Conservation (phyloP, 2,888 invertebrate species). For the Galeruca laticollis region DNA sequence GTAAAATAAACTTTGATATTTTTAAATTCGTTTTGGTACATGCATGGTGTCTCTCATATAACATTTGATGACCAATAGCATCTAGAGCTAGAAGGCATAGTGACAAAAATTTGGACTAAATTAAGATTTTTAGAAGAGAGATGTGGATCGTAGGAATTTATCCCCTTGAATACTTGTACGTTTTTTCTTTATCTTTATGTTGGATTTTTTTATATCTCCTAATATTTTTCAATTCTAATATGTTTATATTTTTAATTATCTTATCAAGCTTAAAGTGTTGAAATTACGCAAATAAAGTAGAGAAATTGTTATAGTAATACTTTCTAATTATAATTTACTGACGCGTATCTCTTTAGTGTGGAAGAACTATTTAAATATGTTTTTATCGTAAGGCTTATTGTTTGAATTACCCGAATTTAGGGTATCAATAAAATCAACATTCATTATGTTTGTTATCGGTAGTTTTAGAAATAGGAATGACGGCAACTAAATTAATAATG, state of each 20-base stretch:
- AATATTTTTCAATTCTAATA: not conserved
- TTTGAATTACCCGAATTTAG: not conserved
- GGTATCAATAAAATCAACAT: not conserved
- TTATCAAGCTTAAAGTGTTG: conserved; percentile 5
- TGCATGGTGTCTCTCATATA: too few relatives aligned
- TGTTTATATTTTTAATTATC: not conserved
- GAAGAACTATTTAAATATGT: not conserved
- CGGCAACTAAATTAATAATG: not conserved
- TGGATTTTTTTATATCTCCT: not conserved
- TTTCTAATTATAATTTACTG: too few relatives aligned
- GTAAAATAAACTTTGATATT: too few relatives aligned
- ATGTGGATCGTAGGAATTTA: too few relatives aligned
- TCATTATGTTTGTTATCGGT: not conserved
- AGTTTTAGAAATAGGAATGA: not conserved
- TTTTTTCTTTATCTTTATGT: too few relatives aligned
- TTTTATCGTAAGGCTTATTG: not conserved
- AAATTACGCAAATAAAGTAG: not conserved
- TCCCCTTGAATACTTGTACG: too few relatives aligned
- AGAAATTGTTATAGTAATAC: not conserved
- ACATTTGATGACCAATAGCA: too few relatives aligned
- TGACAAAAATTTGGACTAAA: too few relatives aligned
- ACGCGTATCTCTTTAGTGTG: too few relatives aligned
- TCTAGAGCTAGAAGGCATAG: too few relatives aligned
- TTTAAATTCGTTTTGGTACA: too few relatives aligned
- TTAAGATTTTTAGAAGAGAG: too few relatives aligned